Conservation (phyloP, 2,113 vertebrate genomes). For the Microcebus tavaratra region DNA sequence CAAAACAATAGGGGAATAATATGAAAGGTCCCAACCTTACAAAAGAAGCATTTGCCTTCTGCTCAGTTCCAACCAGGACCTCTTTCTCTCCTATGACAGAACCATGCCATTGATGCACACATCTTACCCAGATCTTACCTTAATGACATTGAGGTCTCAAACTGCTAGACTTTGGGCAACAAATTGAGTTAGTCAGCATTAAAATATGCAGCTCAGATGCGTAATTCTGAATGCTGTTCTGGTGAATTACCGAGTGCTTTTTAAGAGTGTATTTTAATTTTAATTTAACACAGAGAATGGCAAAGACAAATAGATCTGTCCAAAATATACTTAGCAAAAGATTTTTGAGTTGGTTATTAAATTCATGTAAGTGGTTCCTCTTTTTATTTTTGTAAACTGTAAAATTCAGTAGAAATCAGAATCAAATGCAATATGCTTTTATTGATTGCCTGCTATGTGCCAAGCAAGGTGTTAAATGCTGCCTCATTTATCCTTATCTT, state of each 20-base stretch:
- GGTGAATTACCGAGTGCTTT: background rate
- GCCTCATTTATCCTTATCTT: slow-evolving; percentile 1
- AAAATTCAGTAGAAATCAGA: background rate
- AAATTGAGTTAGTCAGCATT: background rate
- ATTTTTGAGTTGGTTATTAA: slow-evolving; percentile 61
- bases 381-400: slow-evolving; percentile 47
- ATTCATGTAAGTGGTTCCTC: slow-evolving; percentile 18
- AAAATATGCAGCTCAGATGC: background rate
- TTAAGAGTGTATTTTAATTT: slow-evolving; percentile 31
- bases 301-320: slow-evolving; percentile 57
- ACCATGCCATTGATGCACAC: fast-evolving
- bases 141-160: background rate
- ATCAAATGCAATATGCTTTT: background rate
- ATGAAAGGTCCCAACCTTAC: background rate
- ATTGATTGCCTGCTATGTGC: slow-evolving; percentile 11
- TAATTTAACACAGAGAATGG: slow-evolving; percentile 2
- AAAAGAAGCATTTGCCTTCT: background rate
- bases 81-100: background rate
- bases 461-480: slow-evolving; percentile 51
- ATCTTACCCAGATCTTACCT: background rate
- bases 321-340: slow-evolving; percentile 43
- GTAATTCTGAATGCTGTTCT: background rate
- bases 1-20: background rate
- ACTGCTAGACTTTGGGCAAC: background rate
- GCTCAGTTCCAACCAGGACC: background rate